phyloP scores from a whole-genome alignment of 2,113 vertebrate species.

The Tenrec ecaudatus region DNA sequence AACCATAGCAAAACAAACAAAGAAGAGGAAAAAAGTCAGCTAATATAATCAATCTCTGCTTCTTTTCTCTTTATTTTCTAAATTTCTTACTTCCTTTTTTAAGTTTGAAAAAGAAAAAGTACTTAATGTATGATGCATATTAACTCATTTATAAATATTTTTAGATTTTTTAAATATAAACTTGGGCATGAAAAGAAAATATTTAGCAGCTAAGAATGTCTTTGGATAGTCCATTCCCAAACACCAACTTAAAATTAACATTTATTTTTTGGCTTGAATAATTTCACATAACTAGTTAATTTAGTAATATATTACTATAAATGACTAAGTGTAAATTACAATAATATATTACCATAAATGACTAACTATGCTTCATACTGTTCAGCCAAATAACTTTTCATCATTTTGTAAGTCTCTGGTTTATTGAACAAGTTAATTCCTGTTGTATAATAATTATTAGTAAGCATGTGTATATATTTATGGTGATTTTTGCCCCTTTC shows the following conservation, averaged over 20 bases:
- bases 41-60: not conserved
- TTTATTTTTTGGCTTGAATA: not conserved
- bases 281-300: conserved; percentile 7
- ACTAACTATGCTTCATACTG: not conserved
- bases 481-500: not conserved
- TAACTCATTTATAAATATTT: no score
- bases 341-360: not conserved
- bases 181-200: not conserved
- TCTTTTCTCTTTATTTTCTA: not conserved
- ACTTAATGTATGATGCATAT: no score
- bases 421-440: conserved; percentile 15
- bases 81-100: not conserved
- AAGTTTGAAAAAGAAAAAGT: not conserved
- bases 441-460: not conserved
- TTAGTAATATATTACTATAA: not conserved
- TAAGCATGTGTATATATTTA: not conserved
- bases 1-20: not conserved
- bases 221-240: not conserved
- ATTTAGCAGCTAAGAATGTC: not conserved
- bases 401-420: not conserved
- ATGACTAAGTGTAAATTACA: not conserved
- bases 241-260: not conserved
- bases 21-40: not conserved
- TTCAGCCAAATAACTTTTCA: no score
- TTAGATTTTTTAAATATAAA: not conserved